These are phyloP conservation scores for Caenorhabditis afra DNA, from an alignment of 2,888 invertebrate species.

Conservation along the genomic window DNA sequence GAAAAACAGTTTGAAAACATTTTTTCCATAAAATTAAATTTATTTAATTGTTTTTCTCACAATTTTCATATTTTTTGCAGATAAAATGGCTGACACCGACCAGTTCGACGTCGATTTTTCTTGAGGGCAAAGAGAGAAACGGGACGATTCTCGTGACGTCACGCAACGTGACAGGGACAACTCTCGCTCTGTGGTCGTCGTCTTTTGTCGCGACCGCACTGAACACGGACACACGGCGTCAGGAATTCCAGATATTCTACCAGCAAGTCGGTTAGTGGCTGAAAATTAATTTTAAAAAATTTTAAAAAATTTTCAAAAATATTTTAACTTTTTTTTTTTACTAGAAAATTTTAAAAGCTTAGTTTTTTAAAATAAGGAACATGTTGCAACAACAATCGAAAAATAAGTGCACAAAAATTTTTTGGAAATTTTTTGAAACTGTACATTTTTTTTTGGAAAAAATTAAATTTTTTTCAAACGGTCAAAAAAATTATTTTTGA, in stretches of 20 bases:
- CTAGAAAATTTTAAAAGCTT: too few species aligned
- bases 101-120: slow-evolving; percentile 15
- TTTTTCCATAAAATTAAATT: too few species aligned
- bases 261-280: slow-evolving; percentile 35
- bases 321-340: not conserved
- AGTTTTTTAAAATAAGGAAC: too few species aligned
- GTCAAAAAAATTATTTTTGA: not conserved
- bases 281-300: not conserved
- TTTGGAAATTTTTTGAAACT: not conserved
- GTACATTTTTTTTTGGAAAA: too few species aligned
- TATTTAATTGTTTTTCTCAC: too few species aligned
- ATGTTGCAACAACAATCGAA: too few species aligned
- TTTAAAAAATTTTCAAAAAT: too few species aligned
- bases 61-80: slow-evolving; percentile 15
- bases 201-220: slow-evolving; percentile 43
- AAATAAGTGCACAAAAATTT: not conserved
- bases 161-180: slow-evolving; percentile 27
- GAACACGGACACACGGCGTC: slow-evolving; percentile 33
- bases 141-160: slow-evolving; percentile 22
- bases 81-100: slow-evolving; percentile 41
- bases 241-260: slow-evolving; percentile 39
- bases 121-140: slow-evolving; percentile 41
- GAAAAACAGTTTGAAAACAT: too few species aligned
- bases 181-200: slow-evolving; percentile 21
- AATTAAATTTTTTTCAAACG: too few species aligned